Base-by-base conservation (phyloP, 2,797 vertebrate genomes). In the Spea hammondii region DNA sequence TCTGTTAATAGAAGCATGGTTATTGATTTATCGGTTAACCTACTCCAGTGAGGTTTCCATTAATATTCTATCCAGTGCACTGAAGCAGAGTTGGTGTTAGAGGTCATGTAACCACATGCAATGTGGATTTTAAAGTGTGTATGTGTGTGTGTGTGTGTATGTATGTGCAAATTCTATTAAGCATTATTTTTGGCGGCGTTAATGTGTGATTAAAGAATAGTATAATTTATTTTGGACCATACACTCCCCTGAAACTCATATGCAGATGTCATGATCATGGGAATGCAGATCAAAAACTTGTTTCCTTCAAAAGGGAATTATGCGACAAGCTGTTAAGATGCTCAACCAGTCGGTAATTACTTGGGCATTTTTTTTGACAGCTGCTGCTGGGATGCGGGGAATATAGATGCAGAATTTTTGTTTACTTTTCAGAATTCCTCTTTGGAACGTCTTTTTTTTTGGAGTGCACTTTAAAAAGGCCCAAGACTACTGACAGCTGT, bases 321-420 rank as follows among this genome's bases (percentile, higher is more conserved):
- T 49, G 9, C 72, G 79, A 45, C 79, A 66, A 70, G 72, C 79
- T 75, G 66, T 48, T 76, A 65, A 49, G 17, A 65, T 11, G 68
- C 79, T 5, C 50, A 53, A 53, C 60, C 73, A 50, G 60, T 47
- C 73, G 57, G 67, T 80, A 76, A 80, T 81, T 77, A 77, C 62
- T 67, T 72, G 74, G 69, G 69, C 74, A 72, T 81, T 32, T 71
- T 70, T 32, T 50, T 64, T 72, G 79, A 69, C 79, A 81, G 79
- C 79, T 81, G 79, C 69, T 73, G 53, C 50, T 72, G 74, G 65
- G 60, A 72, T 48, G 49, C 73, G 11, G 47, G 53, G 74, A 32
- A 60, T 69, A n/a, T 48, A 72, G 49, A 65, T 59, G 7, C 64
- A 6, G 32, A 45, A 69, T 48, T 13, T 17, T 49, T 69, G 55